A percentile compares a stretch with the other conserved stretches of the same genome.
Conservation (phyloP, 2,888 invertebrate species). For the Brachylomia viminalis region DNA sequence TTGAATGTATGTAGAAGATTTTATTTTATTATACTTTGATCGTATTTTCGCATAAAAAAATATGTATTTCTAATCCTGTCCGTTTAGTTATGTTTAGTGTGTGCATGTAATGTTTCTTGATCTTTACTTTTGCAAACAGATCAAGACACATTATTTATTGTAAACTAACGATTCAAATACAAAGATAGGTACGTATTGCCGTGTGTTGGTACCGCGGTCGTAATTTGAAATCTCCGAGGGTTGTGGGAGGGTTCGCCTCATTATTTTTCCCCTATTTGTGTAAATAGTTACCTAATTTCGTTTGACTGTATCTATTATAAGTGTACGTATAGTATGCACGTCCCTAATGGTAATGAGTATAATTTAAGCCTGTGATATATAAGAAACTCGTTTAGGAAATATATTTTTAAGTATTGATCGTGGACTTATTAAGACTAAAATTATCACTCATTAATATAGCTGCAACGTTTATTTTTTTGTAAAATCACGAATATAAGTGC, state of each 20-base stretch:
- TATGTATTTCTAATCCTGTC: conserved; percentile 39
- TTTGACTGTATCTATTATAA: conserved; percentile 85
- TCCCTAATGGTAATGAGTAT: conserved; percentile 88
- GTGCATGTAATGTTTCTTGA: conserved; percentile 43
- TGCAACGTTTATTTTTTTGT: conserved; percentile 56
- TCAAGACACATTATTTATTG: conserved; percentile 78
- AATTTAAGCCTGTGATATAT: conserved; percentile 90
- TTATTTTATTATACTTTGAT: conserved; percentile 57
- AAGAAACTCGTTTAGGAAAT: conserved; percentile 86
- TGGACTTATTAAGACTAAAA: conserved; percentile 76
- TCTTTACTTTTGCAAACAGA: conserved; percentile 66
- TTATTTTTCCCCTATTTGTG: conserved; percentile 90
- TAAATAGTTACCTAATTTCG: conserved; percentile 90
- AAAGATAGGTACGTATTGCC: conserved; percentile 82
- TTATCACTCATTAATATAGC: conserved; percentile 62
- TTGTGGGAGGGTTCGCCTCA: conserved; percentile 90
- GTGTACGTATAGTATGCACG: conserved; percentile 89
- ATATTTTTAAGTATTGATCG: conserved; percentile 82
- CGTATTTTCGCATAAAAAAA: conserved; percentile 44
- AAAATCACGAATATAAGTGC: conserved; percentile 43
- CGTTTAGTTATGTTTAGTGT: conserved; percentile 38
- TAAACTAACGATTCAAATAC: conserved; percentile 80
- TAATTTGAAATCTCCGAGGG: conserved; percentile 90
- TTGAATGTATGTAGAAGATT: conserved; percentile 71
- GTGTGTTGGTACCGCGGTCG: conserved; percentile 78